Conservation (phyloP, 2,888 invertebrate species). For the Myopa testacea region DNA sequence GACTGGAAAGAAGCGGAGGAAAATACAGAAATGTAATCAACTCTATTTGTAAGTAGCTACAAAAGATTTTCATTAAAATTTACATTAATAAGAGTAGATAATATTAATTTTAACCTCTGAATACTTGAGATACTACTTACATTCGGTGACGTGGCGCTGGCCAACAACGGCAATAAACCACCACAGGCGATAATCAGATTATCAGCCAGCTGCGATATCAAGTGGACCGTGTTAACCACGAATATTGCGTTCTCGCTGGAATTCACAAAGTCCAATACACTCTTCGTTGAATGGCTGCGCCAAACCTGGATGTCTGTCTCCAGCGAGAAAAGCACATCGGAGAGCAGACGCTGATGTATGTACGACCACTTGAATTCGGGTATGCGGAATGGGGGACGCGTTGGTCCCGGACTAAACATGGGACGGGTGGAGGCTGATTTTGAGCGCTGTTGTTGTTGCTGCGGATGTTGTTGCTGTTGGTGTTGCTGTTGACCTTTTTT, state of each 20-base stretch:
- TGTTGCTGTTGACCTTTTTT: slow-evolving; percentile 21
- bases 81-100: too few relatives aligned
- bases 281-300: slow-evolving; percentile 94
- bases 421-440: slow-evolving; percentile 80
- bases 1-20: slow-evolving; percentile 74
- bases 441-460: slow-evolving; percentile 60
- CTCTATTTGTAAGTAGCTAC: neutral
- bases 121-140: slow-evolving; percentile 73
- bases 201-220: slow-evolving; percentile 98
- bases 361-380: slow-evolving; percentile 99
- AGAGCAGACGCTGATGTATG: slow-evolving; percentile 95
- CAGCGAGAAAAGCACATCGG: slow-evolving; percentile 95
- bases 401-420: slow-evolving; percentile 94
- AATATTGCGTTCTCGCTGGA: slow-evolving; percentile 98
- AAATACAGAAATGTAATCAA: neutral
- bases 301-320: slow-evolving; percentile 97
- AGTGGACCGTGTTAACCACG: slow-evolving; percentile 98
- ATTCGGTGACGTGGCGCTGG: slow-evolving; percentile 98
- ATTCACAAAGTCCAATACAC: slow-evolving; percentile 97
- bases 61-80: neutral
- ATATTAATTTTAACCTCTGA: too few relatives aligned
- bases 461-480: slow-evolving; percentile 38
- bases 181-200: slow-evolving; percentile 99
- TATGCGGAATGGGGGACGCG: slow-evolving; percentile 96
- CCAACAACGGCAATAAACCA: slow-evolving; percentile 93